Base-by-base conservation (phyloP, 1,140 invertebrate species). In the Drosophila gunungcola region DNA sequence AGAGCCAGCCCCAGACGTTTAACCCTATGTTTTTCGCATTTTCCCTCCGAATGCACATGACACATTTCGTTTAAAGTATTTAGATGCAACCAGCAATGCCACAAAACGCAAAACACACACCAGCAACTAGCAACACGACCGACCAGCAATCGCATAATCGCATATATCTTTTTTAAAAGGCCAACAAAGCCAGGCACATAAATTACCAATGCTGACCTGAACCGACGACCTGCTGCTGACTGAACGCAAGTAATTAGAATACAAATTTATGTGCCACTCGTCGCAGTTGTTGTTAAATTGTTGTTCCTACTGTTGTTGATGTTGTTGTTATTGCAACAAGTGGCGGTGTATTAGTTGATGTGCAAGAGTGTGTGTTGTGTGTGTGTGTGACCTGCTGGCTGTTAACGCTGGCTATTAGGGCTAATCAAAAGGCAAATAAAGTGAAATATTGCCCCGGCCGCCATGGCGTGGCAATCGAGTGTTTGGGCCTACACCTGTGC, bases 381-480 rank as follows among this genome's bases (percentile, higher is more conserved):
- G 43, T 43, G 46, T 56, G 38, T 32, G 41, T 53, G 64, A 68
- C 64, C 64, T 68, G 61, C 46, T 68, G 41, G 65, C 25, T 75
- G 65, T 73, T 77, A 67, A 57, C 67, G 48, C 69, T 54, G 67
- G 84, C 84, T 80, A 89, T 88, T 88, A 89, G 73, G 81, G 80
- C 84, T 84, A 89, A 88, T 88, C 84, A 88, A 88, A 88, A 80
- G 73, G 76, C 80, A 83, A 88, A 89, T 88, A 88, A 88, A 88
- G 73, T 80, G 63, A 78, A 78, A 77, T 81, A 81, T 78, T 77
- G 73, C 51, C 42, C 42, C 70, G 62, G 45, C 6, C 46, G 46
- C 61, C 64, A 29, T 45, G 13, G 61, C 46, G 32, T 32, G 51
- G 64, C 64, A 68, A 68, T 65, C 64, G 61, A 65, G 60, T 65